Percentiles rank a stretch among this genome's conserved stretches.
Evolutionary conservation across 2,113 vertebrate species (phyloP).

Genomic region (Sciurus niger): DNA sequence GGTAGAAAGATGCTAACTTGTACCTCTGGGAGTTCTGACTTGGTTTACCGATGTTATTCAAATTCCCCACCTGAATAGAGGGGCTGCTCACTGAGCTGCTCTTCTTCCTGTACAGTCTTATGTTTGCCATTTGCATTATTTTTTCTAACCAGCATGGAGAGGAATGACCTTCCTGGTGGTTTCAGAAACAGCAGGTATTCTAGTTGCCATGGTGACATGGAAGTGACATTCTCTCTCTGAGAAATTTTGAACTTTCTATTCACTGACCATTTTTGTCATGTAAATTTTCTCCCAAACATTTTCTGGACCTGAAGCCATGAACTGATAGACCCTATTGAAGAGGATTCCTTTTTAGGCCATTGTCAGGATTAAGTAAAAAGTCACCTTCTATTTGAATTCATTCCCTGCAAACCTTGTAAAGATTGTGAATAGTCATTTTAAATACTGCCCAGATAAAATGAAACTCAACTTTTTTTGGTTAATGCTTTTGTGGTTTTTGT

Average conservation of each 20-base stretch:
- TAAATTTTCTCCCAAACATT: neutral
- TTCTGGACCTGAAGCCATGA: neutral
- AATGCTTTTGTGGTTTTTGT: constrained; percentile 9
- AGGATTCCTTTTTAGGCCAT: neutral
- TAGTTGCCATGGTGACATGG: constrained; percentile 29
- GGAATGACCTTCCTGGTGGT: neutral
- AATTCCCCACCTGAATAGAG: neutral
- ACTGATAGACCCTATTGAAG: accelerated
- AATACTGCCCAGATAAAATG: neutral
- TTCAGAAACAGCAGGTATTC: neutral
- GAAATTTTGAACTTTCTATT: neutral
- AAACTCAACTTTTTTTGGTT: neutral
- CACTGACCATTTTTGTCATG: neutral
- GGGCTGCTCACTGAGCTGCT: neutral
- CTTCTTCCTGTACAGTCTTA: neutral
- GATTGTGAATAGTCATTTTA: neutral
- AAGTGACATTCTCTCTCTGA: neutral
- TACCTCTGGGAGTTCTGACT: neutral
- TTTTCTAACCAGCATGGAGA: neutral
- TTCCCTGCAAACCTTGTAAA: neutral
- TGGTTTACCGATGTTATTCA: neutral
- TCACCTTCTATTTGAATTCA: neutral
- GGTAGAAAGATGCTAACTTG: neutral
- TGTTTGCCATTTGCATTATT: accelerated
- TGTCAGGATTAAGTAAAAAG: neutral